Evolutionary conservation across 2,113 vertebrate genomes (phyloP), one percentile per base, ranked within the genome.

Genomic region (Hiodon alosoides): DNA sequence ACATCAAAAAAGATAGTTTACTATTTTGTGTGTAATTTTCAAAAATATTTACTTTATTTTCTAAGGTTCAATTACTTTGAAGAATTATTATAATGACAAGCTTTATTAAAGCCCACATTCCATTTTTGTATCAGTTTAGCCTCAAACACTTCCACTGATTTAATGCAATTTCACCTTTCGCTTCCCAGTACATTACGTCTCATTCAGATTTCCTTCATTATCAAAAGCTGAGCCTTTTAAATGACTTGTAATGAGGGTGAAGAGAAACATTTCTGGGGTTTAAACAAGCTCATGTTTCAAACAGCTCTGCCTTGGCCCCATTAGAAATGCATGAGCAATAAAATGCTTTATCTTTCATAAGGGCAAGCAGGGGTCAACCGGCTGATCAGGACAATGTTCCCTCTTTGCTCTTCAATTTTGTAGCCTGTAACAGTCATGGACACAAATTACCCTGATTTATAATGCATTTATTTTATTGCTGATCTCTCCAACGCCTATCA

Each of bases 191-290:
- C 85, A 84, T 86, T 72, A 78, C 84, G 84, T 87, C 85, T 83
- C 81, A 80, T 85, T 86, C 85, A 85, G 88, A 85, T 84, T 82
- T 80, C 85, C 86, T 55, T 89, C 87, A 89, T 90, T 88, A 89
- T 87, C 84, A 85, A 81, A 76, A 86, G 81, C 81, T 79, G 85
- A 75, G 86, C 86, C 86, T 88, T 87, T 87, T 87, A 87, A 86
- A 89, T 86, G 87, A 88, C 85, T 89, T 88, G 87, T 89, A 90
- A 90, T 88, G 89, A 89, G 87, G 86, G 83, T 80, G 79, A 86
- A 89, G 86, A 87, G 86, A 86, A 84, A 85, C 87, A 84, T 87
- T 89, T 89, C 52, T 79, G 81, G 84, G 86, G 85, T 88, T 86
- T 83, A 83, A 61, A 84, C 80, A 87, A 84, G 86, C 82, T 81